Evolutionary conservation across 2,113 vertebrate genomes (phyloP), one percentile per base, ranked within the genome.

Genomic region (Hippolais icterina): DNA sequence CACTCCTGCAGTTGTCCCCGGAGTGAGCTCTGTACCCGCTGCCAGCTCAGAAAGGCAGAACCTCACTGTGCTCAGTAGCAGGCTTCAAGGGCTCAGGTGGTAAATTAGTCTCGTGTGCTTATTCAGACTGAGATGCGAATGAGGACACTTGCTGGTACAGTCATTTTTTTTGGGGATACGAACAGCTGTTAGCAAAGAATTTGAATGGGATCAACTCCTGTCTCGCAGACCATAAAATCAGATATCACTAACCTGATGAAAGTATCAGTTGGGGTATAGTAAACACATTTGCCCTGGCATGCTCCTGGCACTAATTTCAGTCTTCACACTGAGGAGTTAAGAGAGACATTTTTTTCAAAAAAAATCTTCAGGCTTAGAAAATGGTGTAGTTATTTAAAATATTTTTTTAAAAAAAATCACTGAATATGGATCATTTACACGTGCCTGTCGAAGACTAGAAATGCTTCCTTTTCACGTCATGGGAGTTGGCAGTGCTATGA

Each of bases 11-110:
- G 49, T 1, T 33, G 46, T 29, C 53, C 23, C 12, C 1, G 7
- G 18, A 28, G 35, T 18, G 46, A 7, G 0, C 44, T 28, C 37
- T 6, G 54, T 75, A 44, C 29, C 59, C 59, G 54, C 29, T 31
- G 39, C 50, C 41, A 12, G 13, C 66, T 37, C 3, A n/a, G n/a
- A n/a, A n/a, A n/a, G 0, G 63, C 5, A 3, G 31, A 37, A 27
- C 47, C 25, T 69, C n/a, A 0, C 35, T 33, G 25, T 21, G 72
- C 54, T 44, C 37, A 61, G 41, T 0, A 70, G 42, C 47, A 53
- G 44, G 15, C 49, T 53, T 60, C 75, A 61, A 59, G 69, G 77
- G 23, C 54, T 61, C 13, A 3, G 64, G 56, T 25, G 46, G 69
- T 50, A 61, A 65, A 74, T 53, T 4, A 46, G 28, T 21, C 52